Conservation (phyloP, 2,797 vertebrate species). For the Sylvia borin region DNA sequence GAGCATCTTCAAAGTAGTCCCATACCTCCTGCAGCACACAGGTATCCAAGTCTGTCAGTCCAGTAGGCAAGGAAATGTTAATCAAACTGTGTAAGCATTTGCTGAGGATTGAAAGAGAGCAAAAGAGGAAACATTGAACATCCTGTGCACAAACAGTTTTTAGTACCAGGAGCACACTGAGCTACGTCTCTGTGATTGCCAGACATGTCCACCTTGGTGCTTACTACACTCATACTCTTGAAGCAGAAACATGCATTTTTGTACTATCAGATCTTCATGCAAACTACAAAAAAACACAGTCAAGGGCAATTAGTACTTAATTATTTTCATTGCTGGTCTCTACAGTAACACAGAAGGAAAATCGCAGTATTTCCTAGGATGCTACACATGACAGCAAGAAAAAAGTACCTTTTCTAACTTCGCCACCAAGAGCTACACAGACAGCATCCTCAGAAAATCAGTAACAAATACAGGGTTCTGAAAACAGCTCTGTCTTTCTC, state of each 20-base stretch:
- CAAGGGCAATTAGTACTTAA: background rate
- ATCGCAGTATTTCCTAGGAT: background rate
- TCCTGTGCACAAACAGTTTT: background rate
- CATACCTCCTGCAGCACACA: conserved; percentile 84
- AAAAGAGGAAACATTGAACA: conserved; percentile 21
- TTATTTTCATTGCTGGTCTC: background rate
- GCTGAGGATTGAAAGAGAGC: conserved; percentile 72
- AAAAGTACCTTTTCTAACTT: background rate
- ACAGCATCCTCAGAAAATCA: background rate
- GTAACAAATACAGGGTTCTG: background rate
- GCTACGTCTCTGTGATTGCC: background rate
- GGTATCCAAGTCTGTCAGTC: conserved; percentile 77
- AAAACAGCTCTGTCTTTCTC: background rate
- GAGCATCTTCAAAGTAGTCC: conserved; percentile 88
- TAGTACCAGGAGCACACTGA: background rate
- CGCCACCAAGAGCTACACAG: background rate
- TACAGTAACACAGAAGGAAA: background rate
- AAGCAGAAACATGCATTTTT: background rate
- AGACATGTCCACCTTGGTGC: background rate
- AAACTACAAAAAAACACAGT: background rate
- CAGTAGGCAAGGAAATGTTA: conserved; percentile 84
- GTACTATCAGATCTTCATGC: background rate
- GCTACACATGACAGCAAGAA: background rate
- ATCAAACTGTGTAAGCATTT: conserved; percentile 89
- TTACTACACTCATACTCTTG: background rate